Conservation (phyloP, 2,797 vertebrate species). For the Selene dorsalis region DNA sequence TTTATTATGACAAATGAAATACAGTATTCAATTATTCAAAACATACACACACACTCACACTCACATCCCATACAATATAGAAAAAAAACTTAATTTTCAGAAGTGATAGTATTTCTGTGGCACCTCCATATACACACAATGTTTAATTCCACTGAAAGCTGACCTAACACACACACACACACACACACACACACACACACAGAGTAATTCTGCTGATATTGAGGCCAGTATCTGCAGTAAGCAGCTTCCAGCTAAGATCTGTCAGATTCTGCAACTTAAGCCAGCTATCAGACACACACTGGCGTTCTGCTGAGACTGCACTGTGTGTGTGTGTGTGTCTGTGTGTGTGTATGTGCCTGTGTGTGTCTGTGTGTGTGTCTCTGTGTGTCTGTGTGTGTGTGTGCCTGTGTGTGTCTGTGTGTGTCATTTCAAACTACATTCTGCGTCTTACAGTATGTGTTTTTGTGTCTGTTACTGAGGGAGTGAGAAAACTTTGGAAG, state of each 20-base stretch:
- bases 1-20: no score
- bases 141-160: constrained; percentile 56
- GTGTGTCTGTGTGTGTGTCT: constrained; percentile 6
- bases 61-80: background rate
- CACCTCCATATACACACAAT: constrained; percentile 28
- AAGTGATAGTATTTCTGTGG: background rate
- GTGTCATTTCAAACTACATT: constrained; percentile 10
- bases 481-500: background rate
- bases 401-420: background rate
- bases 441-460: constrained; percentile 23
- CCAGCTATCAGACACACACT: constrained; percentile 70
- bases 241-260: constrained; percentile 78
- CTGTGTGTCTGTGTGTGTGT: constrained; percentile 18
- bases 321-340: constrained; percentile 31
- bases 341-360: constrained; percentile 22
- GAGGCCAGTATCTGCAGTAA: constrained; percentile 76
- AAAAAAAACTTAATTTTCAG: constrained; percentile 20
- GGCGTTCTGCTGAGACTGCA: constrained; percentile 74
- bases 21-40: no score
- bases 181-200: constrained; percentile 42
- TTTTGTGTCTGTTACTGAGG: background rate
- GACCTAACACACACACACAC: constrained; percentile 28
- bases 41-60: constrained; percentile 1
- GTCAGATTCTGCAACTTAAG: constrained; percentile 81
- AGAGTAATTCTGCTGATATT: constrained; percentile 76